These are phyloP conservation scores for Tokudaia muenninki DNA, from an alignment of 2,797 vertebrate species.

Conservation along the genomic window DNA sequence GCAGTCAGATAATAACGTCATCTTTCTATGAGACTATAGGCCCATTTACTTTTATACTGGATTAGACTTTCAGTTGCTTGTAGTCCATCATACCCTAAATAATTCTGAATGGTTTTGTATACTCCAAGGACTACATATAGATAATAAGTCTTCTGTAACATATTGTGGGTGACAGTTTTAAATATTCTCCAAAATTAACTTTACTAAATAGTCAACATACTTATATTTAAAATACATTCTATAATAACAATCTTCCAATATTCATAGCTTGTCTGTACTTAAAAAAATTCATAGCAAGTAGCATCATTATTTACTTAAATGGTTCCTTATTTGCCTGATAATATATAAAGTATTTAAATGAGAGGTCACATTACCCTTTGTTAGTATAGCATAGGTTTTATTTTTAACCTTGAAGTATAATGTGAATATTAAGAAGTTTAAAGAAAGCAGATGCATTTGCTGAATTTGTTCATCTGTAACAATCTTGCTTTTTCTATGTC, in stretches of 20 bases:
- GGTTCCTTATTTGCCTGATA: neutral
- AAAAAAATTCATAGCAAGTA: slow-evolving; percentile 21
- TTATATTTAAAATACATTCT: slow-evolving; percentile 13
- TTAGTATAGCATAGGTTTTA: neutral
- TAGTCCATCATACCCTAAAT: neutral
- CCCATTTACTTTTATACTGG: neutral
- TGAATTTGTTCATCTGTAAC: neutral
- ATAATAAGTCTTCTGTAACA: neutral
- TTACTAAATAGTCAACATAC: neutral
- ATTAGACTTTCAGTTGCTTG: neutral
- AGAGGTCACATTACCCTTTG: neutral
- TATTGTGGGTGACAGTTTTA: neutral
- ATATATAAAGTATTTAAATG: neutral
- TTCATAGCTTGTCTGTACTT: neutral
- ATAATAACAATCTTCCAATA: neutral
- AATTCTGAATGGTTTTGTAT: neutral
- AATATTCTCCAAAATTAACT: slow-evolving; percentile 55
- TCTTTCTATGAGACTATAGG: neutral
- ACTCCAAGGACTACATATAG: neutral
- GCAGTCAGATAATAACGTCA: neutral
- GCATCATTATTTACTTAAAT: neutral
- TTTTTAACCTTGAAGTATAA: neutral
- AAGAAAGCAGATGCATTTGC: neutral
- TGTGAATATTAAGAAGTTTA: neutral
- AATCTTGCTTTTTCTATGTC: neutral